Percentiles rank a stretch among this genome's conserved stretches.
Conservation (phyloP, 2,797 vertebrate species). For the Scolopax rusticola region DNA sequence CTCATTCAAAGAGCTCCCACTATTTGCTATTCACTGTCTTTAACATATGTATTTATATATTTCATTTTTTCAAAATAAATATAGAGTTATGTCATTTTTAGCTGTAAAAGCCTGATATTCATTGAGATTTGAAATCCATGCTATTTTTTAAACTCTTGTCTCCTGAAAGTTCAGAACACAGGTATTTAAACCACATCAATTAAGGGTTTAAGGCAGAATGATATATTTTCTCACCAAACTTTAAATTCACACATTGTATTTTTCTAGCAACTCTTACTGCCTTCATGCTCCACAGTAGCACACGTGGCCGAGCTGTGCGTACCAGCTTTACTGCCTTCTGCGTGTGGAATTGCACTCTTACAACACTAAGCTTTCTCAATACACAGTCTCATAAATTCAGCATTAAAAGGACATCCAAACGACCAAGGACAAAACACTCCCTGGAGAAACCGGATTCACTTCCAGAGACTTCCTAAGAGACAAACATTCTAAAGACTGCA, state of each 20-base stretch:
- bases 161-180: background rate
- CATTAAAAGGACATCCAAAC: background rate
- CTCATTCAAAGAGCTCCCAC: background rate
- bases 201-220: background rate
- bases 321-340: background rate
- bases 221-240: background rate
- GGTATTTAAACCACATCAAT: background rate
- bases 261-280: background rate
- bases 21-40: background rate
- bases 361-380: background rate
- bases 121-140: background rate
- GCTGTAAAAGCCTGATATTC: background rate
- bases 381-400: background rate
- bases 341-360: background rate
- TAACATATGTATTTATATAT: background rate
- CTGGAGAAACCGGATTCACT: background rate
- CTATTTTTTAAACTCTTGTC: background rate
- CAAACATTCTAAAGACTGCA: background rate
- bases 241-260: background rate
- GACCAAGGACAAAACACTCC: background rate
- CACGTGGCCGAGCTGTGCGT: rapidly evolving
- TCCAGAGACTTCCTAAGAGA: background rate
- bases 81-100: background rate
- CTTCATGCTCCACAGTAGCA: background rate
- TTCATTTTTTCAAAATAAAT: background rate